Conservation (phyloP, 53 echinoderm and acorn worm species). For the Echinometra lucunter region DNA sequence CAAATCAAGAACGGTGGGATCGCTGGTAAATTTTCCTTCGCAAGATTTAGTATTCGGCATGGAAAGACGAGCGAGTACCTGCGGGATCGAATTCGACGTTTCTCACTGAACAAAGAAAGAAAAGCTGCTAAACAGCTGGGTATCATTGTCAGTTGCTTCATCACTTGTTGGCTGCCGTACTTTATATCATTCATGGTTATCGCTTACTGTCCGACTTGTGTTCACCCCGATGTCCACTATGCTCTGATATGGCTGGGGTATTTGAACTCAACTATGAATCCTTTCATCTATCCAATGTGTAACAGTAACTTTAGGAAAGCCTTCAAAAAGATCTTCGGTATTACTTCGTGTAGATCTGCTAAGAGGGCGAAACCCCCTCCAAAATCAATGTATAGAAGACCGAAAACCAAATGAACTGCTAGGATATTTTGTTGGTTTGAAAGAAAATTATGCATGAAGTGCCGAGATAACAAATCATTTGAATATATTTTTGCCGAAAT, state of each 20-base stretch:
- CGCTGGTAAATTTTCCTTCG: conserved; percentile 75
- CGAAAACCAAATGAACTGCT: conserved; percentile 44
- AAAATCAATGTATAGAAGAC: conserved; percentile 55
- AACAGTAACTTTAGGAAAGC: conserved; percentile 95
- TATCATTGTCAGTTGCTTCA: conserved; percentile 93
- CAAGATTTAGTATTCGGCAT: conserved; percentile 85
- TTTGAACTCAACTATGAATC: conserved; percentile 94
- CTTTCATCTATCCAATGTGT: conserved; percentile 95
- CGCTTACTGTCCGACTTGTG: conserved; percentile 81
- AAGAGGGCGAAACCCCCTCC: not conserved
- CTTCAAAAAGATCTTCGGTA: conserved; percentile 86
- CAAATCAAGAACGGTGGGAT: conserved; percentile 7
- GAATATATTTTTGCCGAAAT: not conserved
- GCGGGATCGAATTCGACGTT: conserved; percentile 77
- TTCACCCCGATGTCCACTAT: conserved; percentile 78
- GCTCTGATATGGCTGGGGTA: conserved; percentile 95
- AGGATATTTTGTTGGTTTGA: not conserved
- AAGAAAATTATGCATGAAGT: conserved; percentile 21
- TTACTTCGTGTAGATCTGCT: conserved; percentile 53
- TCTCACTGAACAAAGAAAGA: conserved; percentile 89
- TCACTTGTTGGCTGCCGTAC: conserved; percentile 95
- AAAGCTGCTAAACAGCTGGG: conserved; percentile 97
- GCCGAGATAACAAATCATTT: not conserved
- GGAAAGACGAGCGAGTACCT: conserved; percentile 84
- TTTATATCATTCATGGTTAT: conserved; percentile 93